Base-by-base conservation (phyloP, 2,888 invertebrate species). In the Stictocephala bisonia region DNA sequence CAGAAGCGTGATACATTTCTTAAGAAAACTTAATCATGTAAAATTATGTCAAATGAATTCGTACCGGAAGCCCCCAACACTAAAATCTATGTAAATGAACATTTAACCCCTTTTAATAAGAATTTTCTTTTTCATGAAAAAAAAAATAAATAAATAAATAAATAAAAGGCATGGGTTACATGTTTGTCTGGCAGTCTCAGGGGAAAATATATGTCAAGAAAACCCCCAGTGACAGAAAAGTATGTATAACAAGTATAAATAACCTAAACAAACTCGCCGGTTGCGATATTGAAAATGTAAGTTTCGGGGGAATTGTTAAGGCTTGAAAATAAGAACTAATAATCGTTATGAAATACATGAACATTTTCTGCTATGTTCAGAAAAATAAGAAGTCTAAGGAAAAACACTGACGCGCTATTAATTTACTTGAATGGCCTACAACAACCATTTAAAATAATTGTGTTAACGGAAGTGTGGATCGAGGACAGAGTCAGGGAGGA, bases 391-490 rank as follows among this genome's bases (percentile, higher is more conserved):
- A 50, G 50, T n/a, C 20, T 50, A 3, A 20, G 50, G n/a, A 50
- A 20, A 20, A 20, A 50, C 20, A 22, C 7, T 13, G 24, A 50
- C 24, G 50, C 20, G 24, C 50, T 50, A 4, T 20, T 50, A 9
- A 3, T 50, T 9, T 50, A 50, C n/a, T 18, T 50, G 13, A 50
- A 20, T 4, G 7, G 6, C 9, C n/a, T 50, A 18, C 20, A 50
- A 22, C 24, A 4, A 9, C 9, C 15, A 50, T 50, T 22, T 20
- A 24, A 18, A 20, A 50, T 50, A 18, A 50, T 50, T 18, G 50
- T 50, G 3, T 18, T 50, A 20, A 50, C 50, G 4, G 50, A 50
- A 50, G 50, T 50, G 7, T 53, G 53, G 53, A 53, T 53, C 3
- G 27, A 53, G 53, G n/a, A 15, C 27, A 27, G 53, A 24, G n/a